Evolutionary conservation across 2,113 vertebrate genomes (phyloP).

Genomic region (Procavia capensis): DNA sequence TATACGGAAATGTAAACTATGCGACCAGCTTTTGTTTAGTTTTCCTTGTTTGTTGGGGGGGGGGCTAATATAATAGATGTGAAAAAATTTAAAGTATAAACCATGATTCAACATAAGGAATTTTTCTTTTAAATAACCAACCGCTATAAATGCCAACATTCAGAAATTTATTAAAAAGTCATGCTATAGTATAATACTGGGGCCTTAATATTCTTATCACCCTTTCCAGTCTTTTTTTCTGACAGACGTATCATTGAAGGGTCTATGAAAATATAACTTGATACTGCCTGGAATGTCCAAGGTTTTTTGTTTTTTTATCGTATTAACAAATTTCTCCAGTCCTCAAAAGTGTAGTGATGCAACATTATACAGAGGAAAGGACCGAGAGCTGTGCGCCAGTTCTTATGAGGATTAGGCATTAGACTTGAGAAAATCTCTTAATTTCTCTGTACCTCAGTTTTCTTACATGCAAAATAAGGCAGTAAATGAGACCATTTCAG

Average conservation of each 20-base stretch:
- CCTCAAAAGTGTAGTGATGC: conserved; percentile 28
- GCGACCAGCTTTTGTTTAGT: not conserved
- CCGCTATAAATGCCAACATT: not conserved
- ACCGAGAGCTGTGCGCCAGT: not conserved
- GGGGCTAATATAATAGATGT: not conserved
- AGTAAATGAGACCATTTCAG: not conserved
- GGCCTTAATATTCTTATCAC: not conserved
- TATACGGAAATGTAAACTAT: not conserved
- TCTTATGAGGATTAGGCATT: not conserved
- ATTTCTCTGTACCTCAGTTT: not conserved
- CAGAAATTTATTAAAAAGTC: not conserved
- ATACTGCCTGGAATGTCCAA: not conserved
- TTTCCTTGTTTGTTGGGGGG: not conserved
- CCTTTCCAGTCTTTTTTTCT: not conserved
- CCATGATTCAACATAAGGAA: not conserved
- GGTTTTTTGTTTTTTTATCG: not conserved
- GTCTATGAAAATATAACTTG: not conserved
- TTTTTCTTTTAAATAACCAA: not conserved
- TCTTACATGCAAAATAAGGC: not conserved
- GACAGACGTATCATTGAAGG: not conserved
- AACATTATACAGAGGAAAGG: not conserved
- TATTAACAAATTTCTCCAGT: not conserved
- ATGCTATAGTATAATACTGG: not conserved
- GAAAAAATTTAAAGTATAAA: conserved; percentile 19
- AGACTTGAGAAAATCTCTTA: not conserved